Percentiles rank a stretch among this genome's conserved stretches.
These are phyloP conservation scores for Thaumatotibia leucotreta DNA, from an alignment of 1,140 invertebrate genomes.

Conservation along the genomic window DNA sequence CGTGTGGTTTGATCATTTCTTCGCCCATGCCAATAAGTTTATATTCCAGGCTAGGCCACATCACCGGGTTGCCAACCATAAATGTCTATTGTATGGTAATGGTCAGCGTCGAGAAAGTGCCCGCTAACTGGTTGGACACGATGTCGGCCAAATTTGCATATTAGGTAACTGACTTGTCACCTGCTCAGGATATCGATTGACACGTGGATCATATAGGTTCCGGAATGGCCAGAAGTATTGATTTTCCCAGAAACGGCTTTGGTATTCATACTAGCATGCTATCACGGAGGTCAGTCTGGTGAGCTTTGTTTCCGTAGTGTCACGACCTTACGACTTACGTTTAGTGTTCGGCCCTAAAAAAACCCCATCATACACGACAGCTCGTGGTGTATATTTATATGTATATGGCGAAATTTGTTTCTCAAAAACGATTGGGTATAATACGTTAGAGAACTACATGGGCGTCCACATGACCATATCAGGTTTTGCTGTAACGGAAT, in stretches of 20 bases:
- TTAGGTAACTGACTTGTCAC: conserved; percentile 48
- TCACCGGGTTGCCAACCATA: conserved; percentile 30
- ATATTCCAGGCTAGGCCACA: conserved; percentile 14
- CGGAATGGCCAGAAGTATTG: background rate
- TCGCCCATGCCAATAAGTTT: background rate
- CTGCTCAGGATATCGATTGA: conserved; percentile 27
- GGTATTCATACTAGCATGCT: background rate
- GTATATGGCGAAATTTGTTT: too few relatives aligned
- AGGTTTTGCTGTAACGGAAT: too few relatives aligned
- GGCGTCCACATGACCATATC: too few relatives aligned
- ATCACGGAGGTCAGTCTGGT: background rate
- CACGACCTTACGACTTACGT: too few relatives aligned
- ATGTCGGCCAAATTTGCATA: conserved; percentile 55
- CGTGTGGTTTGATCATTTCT: background rate
- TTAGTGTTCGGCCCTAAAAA: too few relatives aligned
- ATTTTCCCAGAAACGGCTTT: conserved; percentile 12
- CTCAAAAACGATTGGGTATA: too few relatives aligned
- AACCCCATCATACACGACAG: too few relatives aligned
- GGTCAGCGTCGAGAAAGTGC: conserved; percentile 51
- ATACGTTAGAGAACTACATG: too few relatives aligned
- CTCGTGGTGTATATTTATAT: too few relatives aligned
- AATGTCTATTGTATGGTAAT: conserved; percentile 59
- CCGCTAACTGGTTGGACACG: conserved; percentile 50
- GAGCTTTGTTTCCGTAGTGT: background rate
- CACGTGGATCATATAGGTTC: conserved; percentile 7